Evolutionary conservation across 2,888 invertebrate genomes (phyloP), one percentile per base, ranked within the genome.

Genomic region (Patella pellucida): DNA sequence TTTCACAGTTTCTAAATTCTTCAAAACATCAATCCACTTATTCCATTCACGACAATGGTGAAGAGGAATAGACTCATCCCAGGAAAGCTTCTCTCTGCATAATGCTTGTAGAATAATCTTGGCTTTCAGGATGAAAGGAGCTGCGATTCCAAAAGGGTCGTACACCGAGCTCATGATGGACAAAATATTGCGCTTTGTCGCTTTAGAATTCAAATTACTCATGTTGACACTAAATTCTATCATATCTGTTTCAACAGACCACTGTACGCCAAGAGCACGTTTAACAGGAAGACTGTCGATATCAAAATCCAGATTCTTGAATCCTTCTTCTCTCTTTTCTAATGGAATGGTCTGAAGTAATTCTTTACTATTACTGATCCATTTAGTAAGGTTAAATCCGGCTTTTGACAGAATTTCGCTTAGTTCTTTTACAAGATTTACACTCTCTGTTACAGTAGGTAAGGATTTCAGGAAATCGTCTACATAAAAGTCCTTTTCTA

Each of bases 201-300:
- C 41, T 50, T 69, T 9, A 50, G 27, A 50, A 56, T 69, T 69
- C n/a, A 62, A 56, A 14, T 77, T 51, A 19, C 72, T 68, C 1
- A 69, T 51, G 1, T 62, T 15, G 41, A 71, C 56, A 11, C n/a
- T 72, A 52, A 76, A 80, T 1, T 73, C 52, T 54, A 82, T 77
- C 23, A 9, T 12, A 70, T 78, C 79, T 5, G 69, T 41, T 14
- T 74, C 73, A 11, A 68, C 68, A 56, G 71, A 52, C 81, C 80
- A 80, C 1, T 52, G 68, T 7, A 80, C 31, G 5, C 80, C 80
- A 14, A 81, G 77, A 11, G 80, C 70, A 72, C 78, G 72, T 23
- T 80, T 78, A 0, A 62, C 27, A 0, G 78, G 76, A 15, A 80
- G 56, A 3, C 2, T 15, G 3, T 23, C 76, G 12, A 19, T 41